Conservation (phyloP, 2,888 invertebrate genomes). For the Stenchaetothrips biformis region DNA sequence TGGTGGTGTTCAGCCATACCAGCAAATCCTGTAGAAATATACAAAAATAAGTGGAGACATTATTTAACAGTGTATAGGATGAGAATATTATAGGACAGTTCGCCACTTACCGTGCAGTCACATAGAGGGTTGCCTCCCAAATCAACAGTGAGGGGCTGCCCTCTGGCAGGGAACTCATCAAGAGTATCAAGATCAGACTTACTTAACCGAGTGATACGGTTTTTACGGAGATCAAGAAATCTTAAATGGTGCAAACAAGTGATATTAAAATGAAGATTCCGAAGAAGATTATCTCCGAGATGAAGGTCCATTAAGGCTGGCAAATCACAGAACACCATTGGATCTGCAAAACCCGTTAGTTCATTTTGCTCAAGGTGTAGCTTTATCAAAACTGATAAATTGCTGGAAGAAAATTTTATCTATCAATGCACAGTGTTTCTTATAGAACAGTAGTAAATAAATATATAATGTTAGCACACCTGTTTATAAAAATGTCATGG, state of each 20-base stretch:
- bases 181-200: constrained; percentile 54
- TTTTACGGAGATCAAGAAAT: constrained; percentile 64
- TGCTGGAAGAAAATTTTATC: constrained; percentile 44
- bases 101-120: background rate
- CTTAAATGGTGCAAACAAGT: constrained; percentile 60
- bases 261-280: constrained; percentile 60
- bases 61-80: background rate
- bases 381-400: constrained; percentile 60
- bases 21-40: constrained; percentile 52
- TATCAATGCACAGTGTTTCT: constrained; percentile 26
- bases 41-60: background rate
- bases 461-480: background rate
- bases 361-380: constrained; percentile 72
- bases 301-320: constrained; percentile 62
- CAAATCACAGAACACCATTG: constrained; percentile 64
- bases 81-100: background rate
- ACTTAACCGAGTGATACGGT: constrained; percentile 57
- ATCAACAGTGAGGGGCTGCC: constrained; percentile 54
- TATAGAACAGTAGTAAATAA: constrained; percentile 5
- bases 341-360: constrained; percentile 60
- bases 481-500: constrained; percentile 47
- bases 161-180: constrained; percentile 53
- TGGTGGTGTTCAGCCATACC: constrained; percentile 59
- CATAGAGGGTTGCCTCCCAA: constrained; percentile 60
- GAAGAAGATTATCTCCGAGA: constrained; percentile 60